phyloP scores from a whole-genome alignment of 2,888 invertebrate species.

The Eupithecia inturbata region DNA sequence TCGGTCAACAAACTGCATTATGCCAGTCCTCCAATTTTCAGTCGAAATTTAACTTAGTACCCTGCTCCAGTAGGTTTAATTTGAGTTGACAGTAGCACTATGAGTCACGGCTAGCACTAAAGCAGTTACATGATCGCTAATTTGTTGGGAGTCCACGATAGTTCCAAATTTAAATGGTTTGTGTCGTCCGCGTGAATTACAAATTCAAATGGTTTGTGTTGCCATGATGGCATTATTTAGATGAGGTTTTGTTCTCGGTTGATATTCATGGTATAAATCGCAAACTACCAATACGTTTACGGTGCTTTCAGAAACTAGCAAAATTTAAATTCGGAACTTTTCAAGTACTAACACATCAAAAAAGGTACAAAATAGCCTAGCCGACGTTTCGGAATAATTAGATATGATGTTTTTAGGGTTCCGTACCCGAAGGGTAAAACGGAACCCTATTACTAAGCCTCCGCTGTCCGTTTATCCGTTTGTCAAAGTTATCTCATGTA shows the following conservation, averaged over 20 bases:
- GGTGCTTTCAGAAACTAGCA: too few species aligned
- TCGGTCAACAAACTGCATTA: background rate
- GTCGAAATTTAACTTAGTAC: background rate
- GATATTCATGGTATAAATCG: too few species aligned
- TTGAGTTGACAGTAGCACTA: constrained; percentile 21
- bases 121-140: constrained; percentile 41
- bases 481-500: too few species aligned
- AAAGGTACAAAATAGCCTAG: too few species aligned
- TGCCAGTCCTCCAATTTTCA: background rate
- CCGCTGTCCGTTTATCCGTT: too few species aligned
- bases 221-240: background rate
- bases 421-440: too few species aligned
- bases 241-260: background rate
- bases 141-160: constrained; percentile 34
- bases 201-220: constrained; percentile 9
- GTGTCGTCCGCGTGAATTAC: constrained; percentile 1
- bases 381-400: too few species aligned
- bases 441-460: too few species aligned
- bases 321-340: too few species aligned
- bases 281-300: too few species aligned
- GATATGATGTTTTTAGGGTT: too few species aligned
- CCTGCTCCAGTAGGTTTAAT: background rate
- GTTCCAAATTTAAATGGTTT: constrained; percentile 19
- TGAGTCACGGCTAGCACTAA: constrained; percentile 30
- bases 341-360: too few species aligned